Percentiles rank a stretch among this genome's conserved stretches.
These are phyloP conservation scores for Crossocerus cetratus DNA, from an alignment of 2,888 invertebrate species.

Conservation along the genomic window DNA sequence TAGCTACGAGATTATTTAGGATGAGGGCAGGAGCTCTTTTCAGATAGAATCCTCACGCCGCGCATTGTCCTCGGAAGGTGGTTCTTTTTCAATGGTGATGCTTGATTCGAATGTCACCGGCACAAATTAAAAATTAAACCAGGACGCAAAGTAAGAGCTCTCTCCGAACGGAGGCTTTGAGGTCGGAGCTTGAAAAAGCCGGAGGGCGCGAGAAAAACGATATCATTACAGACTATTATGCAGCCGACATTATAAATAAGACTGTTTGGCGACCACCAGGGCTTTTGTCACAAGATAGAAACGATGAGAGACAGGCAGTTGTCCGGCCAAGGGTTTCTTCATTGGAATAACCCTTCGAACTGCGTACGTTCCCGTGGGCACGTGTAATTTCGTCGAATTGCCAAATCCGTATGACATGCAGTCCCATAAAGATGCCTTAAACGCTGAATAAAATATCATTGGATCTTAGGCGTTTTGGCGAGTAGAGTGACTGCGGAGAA, in stretches of 20 bases:
- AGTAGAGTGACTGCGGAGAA: not conserved
- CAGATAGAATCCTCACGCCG: not conserved
- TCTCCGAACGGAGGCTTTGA: not conserved
- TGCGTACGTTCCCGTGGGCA: too few relatives aligned
- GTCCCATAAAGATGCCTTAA: too few relatives aligned
- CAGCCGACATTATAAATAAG: not conserved
- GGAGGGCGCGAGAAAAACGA: not conserved
- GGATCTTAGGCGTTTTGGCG: not conserved
- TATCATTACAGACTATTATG: not conserved
- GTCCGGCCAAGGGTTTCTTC: too few relatives aligned
- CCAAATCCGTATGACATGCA: too few relatives aligned
- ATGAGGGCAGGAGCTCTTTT: not conserved
- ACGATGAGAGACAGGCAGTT: too few relatives aligned
- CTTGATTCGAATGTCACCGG: slow-evolving; percentile 1
- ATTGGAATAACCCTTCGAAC: too few relatives aligned
- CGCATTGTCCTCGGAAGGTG: too few relatives aligned
- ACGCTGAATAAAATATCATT: not conserved
- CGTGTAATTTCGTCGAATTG: too few relatives aligned
- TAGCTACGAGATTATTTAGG: too few relatives aligned
- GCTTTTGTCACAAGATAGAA: too few relatives aligned
- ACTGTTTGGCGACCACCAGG: too few relatives aligned
- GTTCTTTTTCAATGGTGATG: not conserved
- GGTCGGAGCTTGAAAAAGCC: not conserved
- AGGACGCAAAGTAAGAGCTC: not conserved
- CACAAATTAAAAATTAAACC: not conserved